Percentiles rank a stretch among this genome's conserved stretches.
Evolutionary conservation across 2,113 vertebrate species (phyloP).

Genomic region (Chlorodrepanis virens): DNA sequence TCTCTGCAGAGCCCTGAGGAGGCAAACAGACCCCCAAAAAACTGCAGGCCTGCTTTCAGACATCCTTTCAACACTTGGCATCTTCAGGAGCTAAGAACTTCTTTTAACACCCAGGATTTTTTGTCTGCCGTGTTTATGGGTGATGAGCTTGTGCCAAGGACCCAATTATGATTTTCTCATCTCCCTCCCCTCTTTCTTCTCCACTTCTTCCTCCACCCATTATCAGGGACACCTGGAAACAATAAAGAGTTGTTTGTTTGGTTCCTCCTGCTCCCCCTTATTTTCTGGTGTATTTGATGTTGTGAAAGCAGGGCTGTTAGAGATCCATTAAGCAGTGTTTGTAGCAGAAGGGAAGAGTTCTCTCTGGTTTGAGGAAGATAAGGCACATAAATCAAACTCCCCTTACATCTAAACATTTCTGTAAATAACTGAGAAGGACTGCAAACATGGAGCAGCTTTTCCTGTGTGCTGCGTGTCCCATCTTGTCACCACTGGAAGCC

Average conservation of each 20-base stretch:
- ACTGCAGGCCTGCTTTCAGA: background rate
- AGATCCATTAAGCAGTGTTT: constrained; percentile 52
- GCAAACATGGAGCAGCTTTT: constrained; percentile 33
- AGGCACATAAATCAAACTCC: constrained; percentile 61
- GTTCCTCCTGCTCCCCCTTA: background rate
- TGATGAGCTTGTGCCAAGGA: constrained; percentile 11
- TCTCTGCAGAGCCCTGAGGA: background rate
- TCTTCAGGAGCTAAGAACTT: background rate
- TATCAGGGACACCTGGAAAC: constrained; percentile 62
- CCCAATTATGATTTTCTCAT: constrained; percentile 13
- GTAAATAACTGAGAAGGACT: constrained; percentile 65
- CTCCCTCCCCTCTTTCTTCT: background rate
- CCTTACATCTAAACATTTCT: constrained; percentile 60
- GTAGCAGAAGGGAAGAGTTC: constrained; percentile 13
- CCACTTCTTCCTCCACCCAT: background rate
- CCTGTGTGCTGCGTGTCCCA: background rate
- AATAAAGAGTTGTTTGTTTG: constrained; percentile 29
- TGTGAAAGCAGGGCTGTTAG: constrained; percentile 57
- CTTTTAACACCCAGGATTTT: background rate
- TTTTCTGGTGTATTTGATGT: constrained; percentile 59
- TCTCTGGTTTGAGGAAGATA: constrained; percentile 71
- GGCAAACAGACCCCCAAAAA: background rate
- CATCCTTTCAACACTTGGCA: background rate
- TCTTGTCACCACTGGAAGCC: background rate
- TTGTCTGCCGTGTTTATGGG: constrained; percentile 35